Percentiles rank a stretch among this genome's conserved stretches.
phyloP scores from a whole-genome alignment of 2,888 invertebrate genomes.

The Netelia inedita region DNA sequence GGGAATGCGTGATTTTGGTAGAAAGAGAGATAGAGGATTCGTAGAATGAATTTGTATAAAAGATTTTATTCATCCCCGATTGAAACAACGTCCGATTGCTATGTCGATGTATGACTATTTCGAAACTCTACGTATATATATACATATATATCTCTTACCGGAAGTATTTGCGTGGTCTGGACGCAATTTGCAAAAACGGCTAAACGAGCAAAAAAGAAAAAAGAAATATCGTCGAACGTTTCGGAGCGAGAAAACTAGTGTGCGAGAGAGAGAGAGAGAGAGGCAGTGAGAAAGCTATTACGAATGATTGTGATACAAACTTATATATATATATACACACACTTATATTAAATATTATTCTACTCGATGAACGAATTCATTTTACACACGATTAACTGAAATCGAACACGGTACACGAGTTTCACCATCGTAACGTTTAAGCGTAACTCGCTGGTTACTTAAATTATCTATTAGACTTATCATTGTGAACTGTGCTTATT shows the following conservation, averaged over 20 bases:
- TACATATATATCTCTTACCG: constrained; percentile 67
- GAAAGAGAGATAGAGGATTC: constrained; percentile 25
- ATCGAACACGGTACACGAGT: constrained; percentile 69
- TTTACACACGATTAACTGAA: constrained; percentile 47
- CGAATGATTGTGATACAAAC: constrained; percentile 76
- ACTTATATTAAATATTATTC: background rate
- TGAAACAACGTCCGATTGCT: constrained; percentile 29
- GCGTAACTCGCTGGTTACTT: constrained; percentile 32
- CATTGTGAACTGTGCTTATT: constrained; percentile 59
- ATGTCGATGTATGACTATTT: constrained; percentile 55
- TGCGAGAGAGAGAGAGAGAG: constrained; percentile 7
- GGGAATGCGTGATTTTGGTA: background rate
- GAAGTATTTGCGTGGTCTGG: constrained; percentile 76
- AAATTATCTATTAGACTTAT: constrained; percentile 49
- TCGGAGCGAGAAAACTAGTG: constrained; percentile 23
- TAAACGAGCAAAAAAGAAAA: constrained; percentile 18
- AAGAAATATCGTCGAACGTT: background rate
- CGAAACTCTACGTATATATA: constrained; percentile 68
- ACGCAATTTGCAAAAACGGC: constrained; percentile 41
- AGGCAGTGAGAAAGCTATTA: constrained; percentile 53
- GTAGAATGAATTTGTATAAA: constrained; percentile 48
- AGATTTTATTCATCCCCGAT: constrained; percentile 28
- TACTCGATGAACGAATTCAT: constrained; percentile 35
- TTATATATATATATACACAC: constrained; percentile 54
- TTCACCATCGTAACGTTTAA: constrained; percentile 65